Percentiles rank a stretch among this genome's conserved stretches.
Evolutionary conservation across 2,113 vertebrate species (phyloP).

Genomic region (Prionailurus viverrinus): DNA sequence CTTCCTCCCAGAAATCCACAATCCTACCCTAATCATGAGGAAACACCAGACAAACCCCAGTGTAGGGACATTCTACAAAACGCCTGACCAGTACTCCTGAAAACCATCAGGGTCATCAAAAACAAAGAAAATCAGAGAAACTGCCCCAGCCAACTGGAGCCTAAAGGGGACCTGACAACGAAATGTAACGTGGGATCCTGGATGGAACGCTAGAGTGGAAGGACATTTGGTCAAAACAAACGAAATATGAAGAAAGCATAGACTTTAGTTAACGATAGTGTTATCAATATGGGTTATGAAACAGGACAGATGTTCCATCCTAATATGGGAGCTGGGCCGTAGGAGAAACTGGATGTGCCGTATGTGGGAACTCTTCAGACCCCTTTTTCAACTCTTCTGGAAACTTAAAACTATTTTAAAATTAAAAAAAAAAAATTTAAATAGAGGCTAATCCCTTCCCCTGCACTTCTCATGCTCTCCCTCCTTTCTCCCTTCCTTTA

Average conservation of each 20-base stretch:
- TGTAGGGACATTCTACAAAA: background rate
- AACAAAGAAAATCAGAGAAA: background rate
- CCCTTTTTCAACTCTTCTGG: background rate
- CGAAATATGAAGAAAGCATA: background rate
- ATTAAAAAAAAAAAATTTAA: background rate
- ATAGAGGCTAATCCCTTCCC: background rate
- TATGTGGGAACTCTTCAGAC: background rate
- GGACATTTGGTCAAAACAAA: background rate
- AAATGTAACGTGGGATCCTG: background rate
- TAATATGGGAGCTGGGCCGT: background rate
- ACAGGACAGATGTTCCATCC: background rate
- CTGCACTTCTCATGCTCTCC: background rate
- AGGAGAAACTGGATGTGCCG: background rate
- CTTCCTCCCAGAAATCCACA: background rate
- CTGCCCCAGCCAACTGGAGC: background rate
- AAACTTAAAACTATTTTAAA: background rate
- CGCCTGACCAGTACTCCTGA: background rate
- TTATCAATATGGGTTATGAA: background rate
- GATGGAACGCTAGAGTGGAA: background rate
- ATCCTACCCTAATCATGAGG: background rate
- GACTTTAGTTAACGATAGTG: background rate
- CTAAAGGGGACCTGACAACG: background rate
- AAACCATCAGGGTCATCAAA: background rate
- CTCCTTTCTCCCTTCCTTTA: background rate
- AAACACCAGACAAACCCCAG: background rate